Conservation (phyloP, 2,113 vertebrate species). For the Pavo muticus region DNA sequence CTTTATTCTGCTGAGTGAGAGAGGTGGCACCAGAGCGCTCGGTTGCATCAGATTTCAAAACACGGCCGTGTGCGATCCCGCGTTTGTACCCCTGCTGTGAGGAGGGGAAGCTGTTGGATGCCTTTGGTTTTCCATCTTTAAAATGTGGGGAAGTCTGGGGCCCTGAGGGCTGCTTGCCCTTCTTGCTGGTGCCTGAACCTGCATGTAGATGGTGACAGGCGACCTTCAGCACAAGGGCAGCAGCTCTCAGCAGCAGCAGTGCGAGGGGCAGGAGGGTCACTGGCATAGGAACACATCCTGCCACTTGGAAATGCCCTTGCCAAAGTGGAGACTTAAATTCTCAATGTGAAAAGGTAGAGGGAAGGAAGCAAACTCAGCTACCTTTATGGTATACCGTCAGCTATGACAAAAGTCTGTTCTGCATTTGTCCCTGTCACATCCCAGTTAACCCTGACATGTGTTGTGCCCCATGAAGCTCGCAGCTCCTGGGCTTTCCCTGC, state of each 20-base stretch:
- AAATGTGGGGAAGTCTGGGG: neutral
- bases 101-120: neutral
- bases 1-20: neutral
- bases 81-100: neutral
- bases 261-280: neutral
- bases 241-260: neutral
- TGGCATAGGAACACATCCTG: neutral
- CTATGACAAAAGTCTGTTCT: neutral
- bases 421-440: neutral
- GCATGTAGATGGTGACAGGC: neutral
- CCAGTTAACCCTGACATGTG: neutral
- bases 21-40: conserved; percentile 35
- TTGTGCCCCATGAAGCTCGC: neutral
- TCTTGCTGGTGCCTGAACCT: neutral
- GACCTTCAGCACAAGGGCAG: conserved; percentile 55
- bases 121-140: neutral
- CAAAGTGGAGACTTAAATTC: neutral
- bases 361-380: neutral
- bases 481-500: neutral
- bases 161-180: neutral
- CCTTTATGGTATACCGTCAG: neutral
- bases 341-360: neutral
- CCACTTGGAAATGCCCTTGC: neutral
- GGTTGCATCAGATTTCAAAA: conserved; percentile 47
- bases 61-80: neutral